A percentile compares a stretch with the other conserved stretches of the same genome.
Conservation (phyloP, 2,888 invertebrate species). For the Crocallis elinguaria region DNA sequence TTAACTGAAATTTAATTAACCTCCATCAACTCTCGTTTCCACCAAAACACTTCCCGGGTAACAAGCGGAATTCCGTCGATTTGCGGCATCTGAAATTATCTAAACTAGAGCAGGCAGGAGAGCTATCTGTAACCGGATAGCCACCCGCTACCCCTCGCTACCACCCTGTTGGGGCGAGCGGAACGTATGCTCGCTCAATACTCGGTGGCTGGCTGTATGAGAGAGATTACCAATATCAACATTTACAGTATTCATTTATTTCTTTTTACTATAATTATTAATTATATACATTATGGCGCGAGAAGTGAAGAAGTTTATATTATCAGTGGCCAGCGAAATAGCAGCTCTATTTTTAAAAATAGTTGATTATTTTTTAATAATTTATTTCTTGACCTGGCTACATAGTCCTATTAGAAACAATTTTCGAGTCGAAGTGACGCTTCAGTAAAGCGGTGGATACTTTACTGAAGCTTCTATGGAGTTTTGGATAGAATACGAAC, state of each 20-base stretch:
- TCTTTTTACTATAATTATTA: no score
- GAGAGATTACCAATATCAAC: constrained; percentile 10
- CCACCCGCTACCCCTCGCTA: constrained; percentile 37
- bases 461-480: no score
- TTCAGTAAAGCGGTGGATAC: no score
- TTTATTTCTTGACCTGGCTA: no score
- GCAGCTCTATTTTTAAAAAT: no score
- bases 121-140: constrained; percentile 64
- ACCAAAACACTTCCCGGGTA: constrained; percentile 7
- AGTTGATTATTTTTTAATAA: no score
- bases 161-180: constrained; percentile 43
- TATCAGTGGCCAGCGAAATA: no score
- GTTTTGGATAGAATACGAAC: no score
- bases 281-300: no score
- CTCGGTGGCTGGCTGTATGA: constrained; percentile 50
- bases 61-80: constrained; percentile 25
- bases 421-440: no score
- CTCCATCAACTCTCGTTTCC: constrained; percentile 2
- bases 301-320: no score
- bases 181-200: constrained; percentile 70
- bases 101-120: constrained; percentile 60
- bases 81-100: constrained; percentile 47
- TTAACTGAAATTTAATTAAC: neutral
- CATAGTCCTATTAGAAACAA: no score
- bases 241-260: neutral